Evolutionary conservation across 2,888 invertebrate species (phyloP).

Genomic region (Acanthoscelides obtectus): DNA sequence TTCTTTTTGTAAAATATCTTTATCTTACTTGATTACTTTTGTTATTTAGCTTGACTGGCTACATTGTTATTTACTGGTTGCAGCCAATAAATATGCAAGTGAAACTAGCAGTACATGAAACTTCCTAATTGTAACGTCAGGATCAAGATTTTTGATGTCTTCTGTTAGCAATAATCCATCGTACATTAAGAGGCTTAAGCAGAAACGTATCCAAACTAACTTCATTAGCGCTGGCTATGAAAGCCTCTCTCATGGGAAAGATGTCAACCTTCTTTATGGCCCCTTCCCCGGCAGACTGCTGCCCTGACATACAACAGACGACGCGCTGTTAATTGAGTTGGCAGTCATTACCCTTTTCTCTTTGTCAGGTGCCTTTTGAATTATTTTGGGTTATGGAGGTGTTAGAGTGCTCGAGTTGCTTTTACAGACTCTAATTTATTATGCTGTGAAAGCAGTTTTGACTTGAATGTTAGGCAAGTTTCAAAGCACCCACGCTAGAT

Average conservation of each 20-base stretch:
- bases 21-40: too few relatives aligned
- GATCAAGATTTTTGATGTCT: background rate
- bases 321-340: background rate
- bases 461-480: background rate
- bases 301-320: background rate
- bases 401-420: background rate
- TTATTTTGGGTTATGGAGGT: background rate
- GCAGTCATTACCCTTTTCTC: background rate
- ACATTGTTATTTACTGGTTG: too few relatives aligned
- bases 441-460: background rate
- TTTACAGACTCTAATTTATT: background rate
- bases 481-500: background rate
- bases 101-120: too few relatives aligned
- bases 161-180: background rate
- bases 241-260: background rate
- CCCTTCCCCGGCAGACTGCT: background rate
- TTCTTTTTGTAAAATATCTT: too few relatives aligned
- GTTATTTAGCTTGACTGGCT: too few relatives aligned
- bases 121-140: too few relatives aligned
- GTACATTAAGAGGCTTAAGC: background rate
- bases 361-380: background rate
- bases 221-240: background rate
- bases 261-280: background rate
- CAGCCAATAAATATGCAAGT: too few relatives aligned
- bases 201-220: background rate